These are phyloP conservation scores for Clarias macrocephalus DNA, from an alignment of 2,113 vertebrate species.

Conservation along the genomic window DNA sequence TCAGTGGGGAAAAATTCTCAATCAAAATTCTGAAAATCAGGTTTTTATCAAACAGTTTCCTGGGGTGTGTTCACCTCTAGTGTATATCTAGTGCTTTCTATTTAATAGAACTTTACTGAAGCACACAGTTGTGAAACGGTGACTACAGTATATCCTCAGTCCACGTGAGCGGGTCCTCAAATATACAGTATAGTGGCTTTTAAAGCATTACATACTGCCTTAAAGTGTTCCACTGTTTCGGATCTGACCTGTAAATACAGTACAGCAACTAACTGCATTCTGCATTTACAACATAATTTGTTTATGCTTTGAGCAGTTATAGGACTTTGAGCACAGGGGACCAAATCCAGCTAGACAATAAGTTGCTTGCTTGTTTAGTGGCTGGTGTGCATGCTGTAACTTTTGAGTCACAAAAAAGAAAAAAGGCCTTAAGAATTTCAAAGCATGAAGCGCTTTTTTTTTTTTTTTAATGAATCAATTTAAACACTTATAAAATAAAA, in stretches of 20 bases:
- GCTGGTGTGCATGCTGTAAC: not conserved
- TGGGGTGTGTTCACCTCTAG: not conserved
- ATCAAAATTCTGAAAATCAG: not conserved
- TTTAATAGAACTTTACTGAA: not conserved
- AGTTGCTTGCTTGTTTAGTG: not conserved
- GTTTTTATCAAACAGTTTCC: not conserved
- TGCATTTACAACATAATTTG: no score
- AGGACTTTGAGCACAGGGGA: not conserved
- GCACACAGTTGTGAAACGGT: not conserved
- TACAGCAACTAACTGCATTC: not conserved
- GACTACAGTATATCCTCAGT: not conserved
- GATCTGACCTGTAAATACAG: not conserved
- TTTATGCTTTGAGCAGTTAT: not conserved
- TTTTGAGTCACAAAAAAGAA: not conserved
- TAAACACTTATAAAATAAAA: not conserved
- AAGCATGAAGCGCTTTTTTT: no score
- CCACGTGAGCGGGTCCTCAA: not conserved
- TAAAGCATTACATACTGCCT: not conserved
- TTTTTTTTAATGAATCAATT: not conserved
- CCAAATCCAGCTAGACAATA: not conserved
- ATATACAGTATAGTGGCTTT: not conserved
- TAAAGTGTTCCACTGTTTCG: not conserved
- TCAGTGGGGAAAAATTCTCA: not conserved
- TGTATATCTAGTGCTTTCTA: not conserved
- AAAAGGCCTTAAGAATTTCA: not conserved